Conservation (phyloP, 2,888 invertebrate genomes). For the Tenthredo scrophulariae region DNA sequence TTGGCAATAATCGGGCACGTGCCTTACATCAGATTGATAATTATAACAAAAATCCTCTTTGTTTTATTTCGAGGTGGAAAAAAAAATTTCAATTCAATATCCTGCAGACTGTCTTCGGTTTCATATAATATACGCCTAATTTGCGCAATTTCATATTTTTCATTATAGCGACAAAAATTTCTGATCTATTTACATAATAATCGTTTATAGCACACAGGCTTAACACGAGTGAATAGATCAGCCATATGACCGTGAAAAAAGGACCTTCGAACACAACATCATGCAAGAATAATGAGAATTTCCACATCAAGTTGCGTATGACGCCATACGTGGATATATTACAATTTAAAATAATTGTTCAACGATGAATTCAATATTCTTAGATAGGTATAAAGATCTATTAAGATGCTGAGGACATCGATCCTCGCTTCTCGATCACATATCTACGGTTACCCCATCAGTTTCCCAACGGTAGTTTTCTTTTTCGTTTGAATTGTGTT, state of each 20-base stretch:
- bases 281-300: conserved; percentile 3
- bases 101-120: background rate
- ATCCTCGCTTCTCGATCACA: background rate
- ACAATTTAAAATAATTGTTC: background rate
- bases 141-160: background rate
- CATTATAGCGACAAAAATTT: background rate
- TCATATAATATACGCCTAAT: no score
- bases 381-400: background rate
- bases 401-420: background rate
- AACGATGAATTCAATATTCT: background rate
- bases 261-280: conserved; percentile 16
- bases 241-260: conserved; percentile 24
- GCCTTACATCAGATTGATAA: background rate
- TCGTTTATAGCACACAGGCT: background rate
- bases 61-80: background rate
- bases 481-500: background rate
- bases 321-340: background rate
- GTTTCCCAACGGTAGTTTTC: background rate
- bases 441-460: background rate
- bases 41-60: background rate
- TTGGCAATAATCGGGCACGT: background rate
- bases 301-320: background rate
- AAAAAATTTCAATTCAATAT: background rate
- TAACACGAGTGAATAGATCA: background rate
- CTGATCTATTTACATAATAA: conserved; percentile 18